Evolutionary conservation across 2,888 invertebrate genomes (phyloP).

Genomic region (Archips crataeganus): DNA sequence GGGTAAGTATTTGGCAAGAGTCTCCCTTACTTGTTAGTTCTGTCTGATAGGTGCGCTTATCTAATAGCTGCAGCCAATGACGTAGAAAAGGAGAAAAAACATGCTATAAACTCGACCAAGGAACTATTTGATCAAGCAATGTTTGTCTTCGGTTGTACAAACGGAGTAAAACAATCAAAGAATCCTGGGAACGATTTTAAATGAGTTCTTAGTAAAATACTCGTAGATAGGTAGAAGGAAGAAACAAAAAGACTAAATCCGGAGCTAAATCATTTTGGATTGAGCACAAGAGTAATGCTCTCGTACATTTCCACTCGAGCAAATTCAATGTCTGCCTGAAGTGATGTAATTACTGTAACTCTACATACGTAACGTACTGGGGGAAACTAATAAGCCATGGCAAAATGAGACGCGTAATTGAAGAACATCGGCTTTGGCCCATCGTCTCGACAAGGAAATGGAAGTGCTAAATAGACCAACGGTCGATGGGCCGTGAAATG

Average conservation of each 20-base stretch:
- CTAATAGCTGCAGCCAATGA: constrained; percentile 67
- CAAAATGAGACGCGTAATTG: constrained; percentile 57
- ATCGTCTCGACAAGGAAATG: constrained; percentile 64
- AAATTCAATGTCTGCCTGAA: constrained; percentile 33
- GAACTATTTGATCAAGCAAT: constrained; percentile 34
- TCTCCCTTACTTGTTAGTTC: constrained; percentile 71
- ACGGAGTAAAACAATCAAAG: constrained; percentile 34
- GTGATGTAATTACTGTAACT: constrained; percentile 44
- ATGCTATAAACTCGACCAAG: constrained; percentile 39
- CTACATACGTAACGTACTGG: constrained; percentile 35
- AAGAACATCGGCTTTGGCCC: constrained; percentile 53
- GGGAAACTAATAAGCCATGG: constrained; percentile 41
- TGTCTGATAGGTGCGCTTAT: constrained; percentile 66
- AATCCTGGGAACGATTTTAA: constrained; percentile 27
- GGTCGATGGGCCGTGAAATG: constrained; percentile 72
- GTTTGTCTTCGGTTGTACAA: constrained; percentile 35
- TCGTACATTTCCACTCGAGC: constrained; percentile 19
- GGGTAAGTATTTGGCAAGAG: constrained; percentile 75
- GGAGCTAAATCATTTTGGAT: constrained; percentile 18
- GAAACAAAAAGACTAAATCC: constrained; percentile 23
- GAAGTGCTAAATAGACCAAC: constrained; percentile 73
- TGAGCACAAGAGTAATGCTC: constrained; percentile 14
- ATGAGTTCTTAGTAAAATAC: constrained; percentile 28
- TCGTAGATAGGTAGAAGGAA: not conserved
- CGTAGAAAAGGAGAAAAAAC: constrained; percentile 55